Conservation (phyloP, 2,113 vertebrate species). For the Hiodon alosoides region DNA sequence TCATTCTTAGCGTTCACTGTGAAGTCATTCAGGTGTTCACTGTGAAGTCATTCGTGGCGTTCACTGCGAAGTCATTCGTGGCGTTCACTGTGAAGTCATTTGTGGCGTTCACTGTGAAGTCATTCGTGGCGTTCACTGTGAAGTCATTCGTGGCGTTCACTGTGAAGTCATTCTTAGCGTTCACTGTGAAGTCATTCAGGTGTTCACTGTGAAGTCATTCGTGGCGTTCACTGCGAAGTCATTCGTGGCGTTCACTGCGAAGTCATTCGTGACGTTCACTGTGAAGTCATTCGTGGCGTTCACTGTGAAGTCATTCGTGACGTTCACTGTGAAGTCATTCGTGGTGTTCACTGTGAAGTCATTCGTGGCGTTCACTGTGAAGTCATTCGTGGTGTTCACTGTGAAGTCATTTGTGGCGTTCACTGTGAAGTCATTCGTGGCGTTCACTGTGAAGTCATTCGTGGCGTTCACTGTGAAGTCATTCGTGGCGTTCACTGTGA, state of each 20-base stretch:
- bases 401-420: background rate
- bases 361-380: background rate
- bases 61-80: too few species aligned
- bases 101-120: background rate
- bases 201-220: background rate
- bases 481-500: background rate
- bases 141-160: background rate
- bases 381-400: too few species aligned
- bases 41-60: background rate
- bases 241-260: background rate
- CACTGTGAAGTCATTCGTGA: too few species aligned
- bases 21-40: too few species aligned
- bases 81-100: background rate
- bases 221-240: background rate
- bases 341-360: background rate
- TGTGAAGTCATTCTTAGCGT: background rate
- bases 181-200: too few species aligned
- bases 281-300: background rate
- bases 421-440: background rate
- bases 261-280: too few species aligned
- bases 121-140: background rate
- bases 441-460: background rate
- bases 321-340: background rate
- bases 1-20: background rate
- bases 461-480: background rate